Evolutionary conservation across 2,888 invertebrate species (phyloP).

Genomic region (Girardia tigrina): DNA sequence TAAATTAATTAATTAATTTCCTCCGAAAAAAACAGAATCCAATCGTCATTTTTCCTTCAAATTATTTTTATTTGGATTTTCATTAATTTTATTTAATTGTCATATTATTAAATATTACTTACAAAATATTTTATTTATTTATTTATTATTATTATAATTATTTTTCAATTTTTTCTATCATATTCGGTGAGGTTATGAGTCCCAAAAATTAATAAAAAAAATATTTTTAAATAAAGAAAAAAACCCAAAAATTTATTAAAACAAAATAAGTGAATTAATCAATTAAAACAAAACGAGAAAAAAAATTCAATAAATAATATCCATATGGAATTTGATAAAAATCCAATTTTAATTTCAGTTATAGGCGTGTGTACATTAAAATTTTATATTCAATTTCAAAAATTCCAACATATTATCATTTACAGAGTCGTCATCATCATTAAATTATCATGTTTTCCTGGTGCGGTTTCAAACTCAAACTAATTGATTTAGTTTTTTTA

Average conservation of each 20-base stretch:
- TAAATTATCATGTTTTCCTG: conserved; percentile 23
- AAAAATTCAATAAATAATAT: conserved; percentile 14
- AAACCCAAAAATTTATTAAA: not conserved
- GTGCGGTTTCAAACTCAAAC: conserved; percentile 18
- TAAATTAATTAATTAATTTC: too few relatives aligned
- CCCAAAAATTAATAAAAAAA: not conserved
- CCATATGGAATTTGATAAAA: conserved; percentile 12
- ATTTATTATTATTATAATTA: too few relatives aligned
- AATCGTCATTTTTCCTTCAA: too few relatives aligned
- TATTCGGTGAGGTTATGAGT: too few relatives aligned
- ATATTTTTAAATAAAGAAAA: not conserved
- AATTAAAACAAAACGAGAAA: conserved; percentile 15
- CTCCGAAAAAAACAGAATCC: too few relatives aligned
- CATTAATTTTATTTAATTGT: too few relatives aligned
- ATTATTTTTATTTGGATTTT: too few relatives aligned
- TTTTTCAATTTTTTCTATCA: too few relatives aligned
- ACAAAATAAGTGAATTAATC: conserved; percentile 6
- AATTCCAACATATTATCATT: conserved; percentile 16
- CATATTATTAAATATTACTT: too few relatives aligned
- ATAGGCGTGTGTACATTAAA: conserved; percentile 23
- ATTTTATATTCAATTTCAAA: conserved; percentile 23
- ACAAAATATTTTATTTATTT: too few relatives aligned
- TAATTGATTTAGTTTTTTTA: conserved; percentile 23
- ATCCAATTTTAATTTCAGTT: conserved; percentile 14
- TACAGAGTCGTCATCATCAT: conserved; percentile 14